Percentiles rank a stretch among this genome's conserved stretches.
These are phyloP conservation scores for Brienomyrus brachyistius DNA, from an alignment of 2,113 vertebrate genomes.

Conservation along the genomic window DNA sequence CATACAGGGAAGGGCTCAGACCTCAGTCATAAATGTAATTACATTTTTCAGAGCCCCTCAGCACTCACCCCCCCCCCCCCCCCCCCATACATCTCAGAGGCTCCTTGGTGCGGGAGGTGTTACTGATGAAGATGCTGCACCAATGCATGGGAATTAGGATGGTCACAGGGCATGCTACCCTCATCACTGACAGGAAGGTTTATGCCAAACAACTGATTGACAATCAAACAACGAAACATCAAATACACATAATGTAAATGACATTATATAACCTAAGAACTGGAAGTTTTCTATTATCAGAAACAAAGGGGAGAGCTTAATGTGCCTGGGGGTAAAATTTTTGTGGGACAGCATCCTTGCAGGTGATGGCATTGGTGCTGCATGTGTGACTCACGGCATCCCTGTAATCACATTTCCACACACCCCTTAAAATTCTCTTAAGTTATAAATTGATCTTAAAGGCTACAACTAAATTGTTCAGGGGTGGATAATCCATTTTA, in stretches of 20 bases:
- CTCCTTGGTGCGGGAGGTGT: background rate
- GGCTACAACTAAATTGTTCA: background rate
- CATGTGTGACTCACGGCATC: background rate
- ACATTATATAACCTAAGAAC: background rate
- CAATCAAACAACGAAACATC: background rate
- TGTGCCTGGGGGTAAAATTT: background rate
- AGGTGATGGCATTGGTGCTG: background rate
- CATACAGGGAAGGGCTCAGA: background rate
- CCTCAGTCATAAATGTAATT: constrained; percentile 2
- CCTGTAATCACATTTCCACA: background rate
- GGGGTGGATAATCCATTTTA: background rate
- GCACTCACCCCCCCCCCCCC: background rate
- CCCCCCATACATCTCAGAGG: background rate
- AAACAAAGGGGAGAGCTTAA: background rate
- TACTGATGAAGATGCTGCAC: background rate
- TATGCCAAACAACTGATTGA: background rate
- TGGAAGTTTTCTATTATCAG: background rate
- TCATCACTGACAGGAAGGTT: background rate
- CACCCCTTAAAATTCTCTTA: background rate
- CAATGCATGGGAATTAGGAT: background rate
- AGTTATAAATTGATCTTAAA: background rate
- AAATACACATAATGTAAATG: background rate
- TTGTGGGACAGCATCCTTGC: background rate
- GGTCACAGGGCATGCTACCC: background rate
- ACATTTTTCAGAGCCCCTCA: background rate